These are phyloP conservation scores for Drosophila ironensis DNA, from an alignment of 1,140 invertebrate species.

Conservation along the genomic window DNA sequence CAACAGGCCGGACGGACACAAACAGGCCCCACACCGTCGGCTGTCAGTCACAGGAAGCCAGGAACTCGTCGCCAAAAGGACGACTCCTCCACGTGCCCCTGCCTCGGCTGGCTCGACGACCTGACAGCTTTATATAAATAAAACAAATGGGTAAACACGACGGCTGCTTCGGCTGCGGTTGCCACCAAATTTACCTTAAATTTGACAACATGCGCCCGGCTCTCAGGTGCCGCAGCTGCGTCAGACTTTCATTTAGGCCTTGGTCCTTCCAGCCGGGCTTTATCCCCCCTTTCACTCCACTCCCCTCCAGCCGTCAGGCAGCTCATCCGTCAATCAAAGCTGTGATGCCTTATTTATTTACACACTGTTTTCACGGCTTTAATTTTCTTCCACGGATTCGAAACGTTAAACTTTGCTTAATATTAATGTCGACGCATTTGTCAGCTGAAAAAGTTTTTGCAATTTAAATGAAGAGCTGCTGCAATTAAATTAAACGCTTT, in stretches of 20 bases:
- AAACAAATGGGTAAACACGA: conserved; percentile 59
- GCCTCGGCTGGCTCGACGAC: conserved; percentile 2
- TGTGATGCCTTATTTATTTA: conserved; percentile 53
- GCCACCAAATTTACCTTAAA: conserved; percentile 74
- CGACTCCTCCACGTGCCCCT: not conserved
- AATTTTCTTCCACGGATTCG: conserved; percentile 20
- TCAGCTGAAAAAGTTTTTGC: conserved; percentile 54
- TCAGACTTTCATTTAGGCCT: conserved; percentile 35
- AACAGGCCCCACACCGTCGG: not conserved
- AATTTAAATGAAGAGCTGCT: conserved; percentile 74
- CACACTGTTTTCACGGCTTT: conserved; percentile 19
- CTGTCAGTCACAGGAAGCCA: conserved; percentile 34
- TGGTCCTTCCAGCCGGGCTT: not conserved
- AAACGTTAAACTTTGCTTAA: conserved; percentile 34
- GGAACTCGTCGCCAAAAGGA: conserved; percentile 12
- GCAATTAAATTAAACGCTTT: conserved; percentile 78
- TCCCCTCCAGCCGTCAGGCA: not conserved
- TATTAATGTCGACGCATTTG: conserved; percentile 69
- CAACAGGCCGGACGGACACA: not conserved
- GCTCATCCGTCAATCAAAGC: conserved; percentile 58
- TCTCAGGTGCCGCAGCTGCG: conserved; percentile 63
- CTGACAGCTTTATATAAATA: conserved; percentile 77
- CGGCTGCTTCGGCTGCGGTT: conserved; percentile 49
- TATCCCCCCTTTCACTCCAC: not conserved
- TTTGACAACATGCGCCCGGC: conserved; percentile 65